phyloP scores from a whole-genome alignment of 2,888 invertebrate species.

The Cosmopolites sordidus region DNA sequence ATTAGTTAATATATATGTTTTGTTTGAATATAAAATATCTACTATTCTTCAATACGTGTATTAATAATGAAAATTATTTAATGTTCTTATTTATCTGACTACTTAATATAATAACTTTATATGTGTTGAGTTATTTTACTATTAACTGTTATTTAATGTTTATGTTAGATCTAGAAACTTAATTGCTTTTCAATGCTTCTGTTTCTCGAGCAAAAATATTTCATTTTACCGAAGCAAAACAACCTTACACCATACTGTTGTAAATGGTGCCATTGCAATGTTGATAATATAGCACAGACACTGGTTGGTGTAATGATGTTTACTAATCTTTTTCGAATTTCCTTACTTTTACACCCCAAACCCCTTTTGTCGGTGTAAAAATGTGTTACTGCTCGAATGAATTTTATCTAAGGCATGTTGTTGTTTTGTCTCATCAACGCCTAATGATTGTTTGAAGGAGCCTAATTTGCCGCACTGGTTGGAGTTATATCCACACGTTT shows the following conservation, averaged over 20 bases:
- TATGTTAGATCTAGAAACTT: background rate
- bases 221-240: too few relatives aligned
- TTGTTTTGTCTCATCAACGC: background rate
- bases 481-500: conserved; percentile 3
- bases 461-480: background rate
- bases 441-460: background rate
- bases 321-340: too few relatives aligned
- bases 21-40: too few relatives aligned
- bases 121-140: conserved; percentile 12
- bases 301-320: too few relatives aligned
- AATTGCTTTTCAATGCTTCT: too few relatives aligned
- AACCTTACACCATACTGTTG: background rate
- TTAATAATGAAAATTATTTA: background rate
- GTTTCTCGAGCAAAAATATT: too few relatives aligned
- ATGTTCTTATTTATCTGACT: background rate
- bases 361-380: background rate
- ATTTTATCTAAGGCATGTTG: background rate
- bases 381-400: background rate
- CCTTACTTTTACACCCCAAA: too few relatives aligned
- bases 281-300: too few relatives aligned
- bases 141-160: conserved; percentile 12
- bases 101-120: conserved; percentile 4
- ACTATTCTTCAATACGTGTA: too few relatives aligned
- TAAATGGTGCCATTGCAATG: too few relatives aligned
- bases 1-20: too few relatives aligned